Conservation (phyloP, 2,797 vertebrate species). For the Gallirallus australis region DNA sequence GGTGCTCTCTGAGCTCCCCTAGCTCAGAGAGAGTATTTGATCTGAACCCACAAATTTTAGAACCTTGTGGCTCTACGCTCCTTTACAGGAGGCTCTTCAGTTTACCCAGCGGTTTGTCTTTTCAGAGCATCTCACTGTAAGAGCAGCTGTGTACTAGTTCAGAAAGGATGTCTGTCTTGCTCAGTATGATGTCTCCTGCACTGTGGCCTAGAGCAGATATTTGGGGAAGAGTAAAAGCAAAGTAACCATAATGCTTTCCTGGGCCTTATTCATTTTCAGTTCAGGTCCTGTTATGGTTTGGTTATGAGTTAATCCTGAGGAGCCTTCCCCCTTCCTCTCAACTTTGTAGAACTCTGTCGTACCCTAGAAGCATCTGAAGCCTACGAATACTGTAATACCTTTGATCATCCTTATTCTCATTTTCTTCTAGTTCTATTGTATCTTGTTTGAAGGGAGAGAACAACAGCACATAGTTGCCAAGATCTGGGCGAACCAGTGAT, state of each 20-base stretch:
- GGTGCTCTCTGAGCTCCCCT: background rate
- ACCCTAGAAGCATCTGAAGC: background rate
- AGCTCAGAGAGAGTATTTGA: background rate
- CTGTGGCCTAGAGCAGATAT: background rate
- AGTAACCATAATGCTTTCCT: background rate
- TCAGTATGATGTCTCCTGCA: rapidly evolving
- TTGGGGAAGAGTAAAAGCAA: background rate
- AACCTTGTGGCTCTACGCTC: background rate
- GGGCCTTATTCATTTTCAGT: background rate
- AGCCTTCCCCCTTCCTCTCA: background rate
- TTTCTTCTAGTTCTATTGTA: background rate
- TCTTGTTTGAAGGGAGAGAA: background rate
- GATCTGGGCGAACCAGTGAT: background rate
- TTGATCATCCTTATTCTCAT: background rate
- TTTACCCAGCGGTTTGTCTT: background rate
- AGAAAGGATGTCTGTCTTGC: background rate
- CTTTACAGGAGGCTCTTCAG: background rate
- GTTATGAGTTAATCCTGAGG: background rate
- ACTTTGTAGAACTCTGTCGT: background rate
- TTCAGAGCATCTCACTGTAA: background rate
- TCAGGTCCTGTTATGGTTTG: background rate
- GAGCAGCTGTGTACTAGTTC: background rate
- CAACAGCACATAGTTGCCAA: background rate
- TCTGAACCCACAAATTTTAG: background rate
- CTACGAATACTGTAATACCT: background rate